phyloP scores from a whole-genome alignment of 2,113 vertebrate genomes.

The Cololabis saira region DNA sequence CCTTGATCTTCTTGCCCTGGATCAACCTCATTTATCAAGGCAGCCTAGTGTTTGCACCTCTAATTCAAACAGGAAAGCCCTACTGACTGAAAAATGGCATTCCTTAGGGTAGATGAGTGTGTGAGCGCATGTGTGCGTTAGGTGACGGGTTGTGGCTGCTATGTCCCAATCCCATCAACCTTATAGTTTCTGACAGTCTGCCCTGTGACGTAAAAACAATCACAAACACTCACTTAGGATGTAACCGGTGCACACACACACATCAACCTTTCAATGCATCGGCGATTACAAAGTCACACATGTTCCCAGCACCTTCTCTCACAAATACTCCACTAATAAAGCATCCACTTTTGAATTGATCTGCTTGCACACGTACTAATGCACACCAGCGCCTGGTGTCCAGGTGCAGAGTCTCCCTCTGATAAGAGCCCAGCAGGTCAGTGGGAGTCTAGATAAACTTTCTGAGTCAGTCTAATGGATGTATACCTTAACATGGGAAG shows the following conservation, averaged over 20 bases:
- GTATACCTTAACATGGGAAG: constrained; percentile 66
- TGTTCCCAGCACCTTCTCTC: background rate
- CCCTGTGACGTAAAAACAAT: constrained; percentile 56
- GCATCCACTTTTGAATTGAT: constrained; percentile 16
- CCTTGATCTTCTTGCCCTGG: constrained; percentile 72
- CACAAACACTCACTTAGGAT: constrained; percentile 22
- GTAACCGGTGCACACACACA: constrained; percentile 8
- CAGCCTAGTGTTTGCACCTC: constrained; percentile 67
- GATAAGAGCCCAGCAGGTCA: constrained; percentile 64
- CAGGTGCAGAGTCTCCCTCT: constrained; percentile 71
- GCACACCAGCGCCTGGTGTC: constrained; percentile 10
- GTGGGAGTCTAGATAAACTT: constrained; percentile 27
- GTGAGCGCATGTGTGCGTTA: constrained; percentile 12
- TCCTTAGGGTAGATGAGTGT: constrained; percentile 39
- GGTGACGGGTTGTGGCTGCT: constrained; percentile 42
- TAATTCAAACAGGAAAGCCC: constrained; percentile 78
- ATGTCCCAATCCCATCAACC: constrained; percentile 61
- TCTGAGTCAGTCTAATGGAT: constrained; percentile 44
- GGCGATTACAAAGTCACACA: background rate
- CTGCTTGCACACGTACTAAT: background rate
- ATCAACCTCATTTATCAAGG: constrained; percentile 75
- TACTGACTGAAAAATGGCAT: constrained; percentile 73
- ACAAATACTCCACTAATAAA: background rate
- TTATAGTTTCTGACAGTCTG: constrained; percentile 49
- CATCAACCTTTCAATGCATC: background rate